Percentiles rank a stretch among this genome's conserved stretches.
These are phyloP conservation scores for Scotopteryx bipunctaria DNA, from an alignment of 2,888 invertebrate species.

Conservation along the genomic window DNA sequence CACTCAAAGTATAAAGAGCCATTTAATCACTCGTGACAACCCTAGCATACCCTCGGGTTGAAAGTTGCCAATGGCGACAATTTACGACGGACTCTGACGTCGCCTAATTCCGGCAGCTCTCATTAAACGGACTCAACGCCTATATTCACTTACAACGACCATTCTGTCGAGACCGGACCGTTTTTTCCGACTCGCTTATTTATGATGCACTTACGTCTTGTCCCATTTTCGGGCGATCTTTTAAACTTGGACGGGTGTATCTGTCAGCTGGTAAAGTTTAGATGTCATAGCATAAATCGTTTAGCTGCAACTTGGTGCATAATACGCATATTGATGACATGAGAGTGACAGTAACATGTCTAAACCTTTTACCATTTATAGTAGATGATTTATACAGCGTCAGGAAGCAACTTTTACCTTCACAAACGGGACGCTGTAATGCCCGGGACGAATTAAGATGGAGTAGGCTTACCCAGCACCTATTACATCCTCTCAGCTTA, in stretches of 20 bases:
- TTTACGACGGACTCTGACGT: slow-evolving; percentile 75
- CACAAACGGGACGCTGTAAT: too few relatives aligned
- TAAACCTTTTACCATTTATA: too few relatives aligned
- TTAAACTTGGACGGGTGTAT: slow-evolving; percentile 16
- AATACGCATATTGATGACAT: neutral
- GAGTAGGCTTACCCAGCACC: too few relatives aligned
- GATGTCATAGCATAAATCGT: neutral
- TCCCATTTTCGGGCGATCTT: slow-evolving; percentile 29
- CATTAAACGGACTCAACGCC: slow-evolving; percentile 75
- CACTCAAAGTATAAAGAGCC: slow-evolving; percentile 2
- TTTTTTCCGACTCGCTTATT: slow-evolving; percentile 43
- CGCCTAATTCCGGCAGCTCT: slow-evolving; percentile 71
- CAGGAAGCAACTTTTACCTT: too few relatives aligned
- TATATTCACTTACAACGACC: slow-evolving; percentile 72
- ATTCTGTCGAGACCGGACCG: slow-evolving; percentile 48
- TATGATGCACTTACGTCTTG: slow-evolving; percentile 41
- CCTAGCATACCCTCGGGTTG: slow-evolving; percentile 31
- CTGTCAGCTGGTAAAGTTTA: neutral
- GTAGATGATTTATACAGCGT: too few relatives aligned
- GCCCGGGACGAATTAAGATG: too few relatives aligned
- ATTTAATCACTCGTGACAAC: slow-evolving; percentile 26
- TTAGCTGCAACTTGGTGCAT: neutral
- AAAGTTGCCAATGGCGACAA: slow-evolving; percentile 66
- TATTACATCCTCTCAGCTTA: too few relatives aligned
- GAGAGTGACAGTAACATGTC: too few relatives aligned